Conservation (phyloP, 2,888 invertebrate genomes). For the Rhorus exstirpatorius region DNA sequence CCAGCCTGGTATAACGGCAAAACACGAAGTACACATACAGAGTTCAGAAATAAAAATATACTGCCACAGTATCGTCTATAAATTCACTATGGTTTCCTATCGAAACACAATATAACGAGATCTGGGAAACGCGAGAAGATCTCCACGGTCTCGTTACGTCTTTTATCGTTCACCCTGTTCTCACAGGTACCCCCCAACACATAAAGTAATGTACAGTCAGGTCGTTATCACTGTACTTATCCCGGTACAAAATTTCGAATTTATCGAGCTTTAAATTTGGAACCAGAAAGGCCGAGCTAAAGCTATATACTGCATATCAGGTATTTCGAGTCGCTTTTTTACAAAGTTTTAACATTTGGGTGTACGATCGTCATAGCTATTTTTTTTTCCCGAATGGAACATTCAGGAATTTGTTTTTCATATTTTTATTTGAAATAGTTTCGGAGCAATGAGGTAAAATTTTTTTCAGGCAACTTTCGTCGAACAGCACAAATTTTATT, state of each 20-base stretch:
- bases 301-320: too few species aligned
- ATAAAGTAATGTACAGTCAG: constrained; percentile 11
- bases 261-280: constrained; percentile 4
- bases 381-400: too few species aligned
- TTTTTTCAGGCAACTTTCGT: too few species aligned
- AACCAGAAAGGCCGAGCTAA: too few species aligned
- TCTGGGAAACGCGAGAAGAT: constrained; percentile 30
- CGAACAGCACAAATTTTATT: too few species aligned
- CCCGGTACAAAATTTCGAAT: constrained; percentile 21
- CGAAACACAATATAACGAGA: constrained; percentile 27
- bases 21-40: neutral
- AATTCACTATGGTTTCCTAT: constrained; percentile 42
- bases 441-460: too few species aligned
- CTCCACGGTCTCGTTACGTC: constrained; percentile 45
- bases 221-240: neutral
- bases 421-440: too few species aligned
- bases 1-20: neutral
- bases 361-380: too few species aligned
- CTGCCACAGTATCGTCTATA: constrained; percentile 38
- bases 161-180: constrained; percentile 32
- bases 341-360: too few species aligned
- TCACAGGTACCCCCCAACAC: constrained; percentile 41
- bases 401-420: too few species aligned
- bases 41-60: constrained; percentile 5
- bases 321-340: too few species aligned